phyloP scores from a whole-genome alignment of 2,797 vertebrate genomes.

The Lepilemur ruficaudatus region DNA sequence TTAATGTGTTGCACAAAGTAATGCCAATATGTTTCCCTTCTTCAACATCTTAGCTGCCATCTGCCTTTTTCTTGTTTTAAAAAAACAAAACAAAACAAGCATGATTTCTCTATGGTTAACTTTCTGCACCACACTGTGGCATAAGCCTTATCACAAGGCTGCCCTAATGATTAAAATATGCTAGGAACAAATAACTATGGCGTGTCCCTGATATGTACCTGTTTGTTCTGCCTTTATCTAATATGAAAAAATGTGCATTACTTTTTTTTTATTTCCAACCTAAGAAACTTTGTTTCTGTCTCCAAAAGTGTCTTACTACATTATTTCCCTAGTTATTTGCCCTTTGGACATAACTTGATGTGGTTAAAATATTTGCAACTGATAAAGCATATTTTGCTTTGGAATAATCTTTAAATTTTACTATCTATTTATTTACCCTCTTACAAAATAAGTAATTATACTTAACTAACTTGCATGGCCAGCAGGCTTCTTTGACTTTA shows the following conservation, averaged over 20 bases:
- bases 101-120: neutral
- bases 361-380: constrained; percentile 18
- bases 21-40: neutral
- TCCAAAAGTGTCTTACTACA: neutral
- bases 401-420: constrained; percentile 46
- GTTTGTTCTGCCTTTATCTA: neutral
- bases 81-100: neutral
- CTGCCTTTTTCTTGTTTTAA: neutral
- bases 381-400: constrained; percentile 32
- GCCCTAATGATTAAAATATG: neutral
- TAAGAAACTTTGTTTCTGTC: neutral
- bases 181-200: neutral
- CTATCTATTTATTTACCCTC: constrained; percentile 49
- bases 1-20: neutral
- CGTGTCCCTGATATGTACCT: neutral
- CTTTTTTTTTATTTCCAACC: neutral
- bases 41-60: neutral
- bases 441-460: constrained; percentile 51
- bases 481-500: constrained; percentile 61
- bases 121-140: neutral
- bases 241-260: neutral
- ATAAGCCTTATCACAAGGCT: neutral
- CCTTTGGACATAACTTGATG: neutral
- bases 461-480: constrained; percentile 39
- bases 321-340: neutral